These are phyloP conservation scores for Leucophenga maculata DNA, from an alignment of 2,888 invertebrate genomes.

Conservation along the genomic window DNA sequence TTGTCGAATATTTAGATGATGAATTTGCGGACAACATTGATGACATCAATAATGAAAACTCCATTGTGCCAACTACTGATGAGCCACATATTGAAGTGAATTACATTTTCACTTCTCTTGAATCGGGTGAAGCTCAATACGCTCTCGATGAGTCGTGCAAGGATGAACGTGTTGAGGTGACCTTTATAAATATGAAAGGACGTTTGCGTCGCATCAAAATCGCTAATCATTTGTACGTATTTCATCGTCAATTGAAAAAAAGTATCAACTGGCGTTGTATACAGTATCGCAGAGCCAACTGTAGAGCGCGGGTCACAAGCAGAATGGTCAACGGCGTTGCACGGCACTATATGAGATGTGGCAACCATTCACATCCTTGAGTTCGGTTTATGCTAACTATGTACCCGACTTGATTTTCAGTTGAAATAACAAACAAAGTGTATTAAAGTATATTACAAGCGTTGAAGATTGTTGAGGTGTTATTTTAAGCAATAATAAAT, in stretches of 20 bases:
- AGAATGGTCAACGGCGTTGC: background rate
- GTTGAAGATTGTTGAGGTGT: background rate
- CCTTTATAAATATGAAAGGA: slow-evolving; percentile 10
- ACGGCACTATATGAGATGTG: background rate
- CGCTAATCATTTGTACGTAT: slow-evolving; percentile 3
- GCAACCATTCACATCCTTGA: background rate
- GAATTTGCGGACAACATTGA: too few relatives aligned
- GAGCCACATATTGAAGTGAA: too few relatives aligned
- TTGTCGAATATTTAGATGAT: too few relatives aligned
- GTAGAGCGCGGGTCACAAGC: slow-evolving; percentile 6
- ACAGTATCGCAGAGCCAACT: background rate
- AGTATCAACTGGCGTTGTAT: slow-evolving; percentile 15
- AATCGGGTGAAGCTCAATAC: too few relatives aligned
- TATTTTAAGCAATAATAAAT: background rate
- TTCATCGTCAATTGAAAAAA: slow-evolving; percentile 7
- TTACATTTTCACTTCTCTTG: too few relatives aligned
- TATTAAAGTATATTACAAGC: background rate
- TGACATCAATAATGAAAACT: too few relatives aligned
- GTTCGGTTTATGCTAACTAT: too few relatives aligned
- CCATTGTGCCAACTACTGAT: too few relatives aligned
- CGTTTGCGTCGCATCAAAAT: slow-evolving; percentile 10
- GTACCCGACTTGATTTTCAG: too few relatives aligned
- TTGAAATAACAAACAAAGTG: too few relatives aligned
- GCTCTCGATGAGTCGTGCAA: too few relatives aligned
- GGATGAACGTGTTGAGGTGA: slow-evolving; percentile 1